Base-by-base conservation (phyloP, 1,140 invertebrate species). In the Meloidogyne exigua region DNA sequence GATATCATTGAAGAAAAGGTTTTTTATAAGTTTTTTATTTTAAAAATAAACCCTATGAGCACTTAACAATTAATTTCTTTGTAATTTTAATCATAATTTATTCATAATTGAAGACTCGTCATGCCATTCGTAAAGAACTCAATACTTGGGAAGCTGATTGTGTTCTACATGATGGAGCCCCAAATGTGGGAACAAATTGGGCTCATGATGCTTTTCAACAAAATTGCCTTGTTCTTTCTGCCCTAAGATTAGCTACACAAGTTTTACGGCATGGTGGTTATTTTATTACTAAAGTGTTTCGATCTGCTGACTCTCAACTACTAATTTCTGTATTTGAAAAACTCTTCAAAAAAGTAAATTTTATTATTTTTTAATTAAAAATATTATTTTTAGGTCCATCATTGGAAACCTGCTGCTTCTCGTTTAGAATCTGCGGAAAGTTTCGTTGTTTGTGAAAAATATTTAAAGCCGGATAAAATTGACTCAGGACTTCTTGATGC, bases 361-460 rank as follows among this genome's bases (percentile, higher is more conserved):
- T 66, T 39, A 36, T 2, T 13, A 11, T 69, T 32, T 26, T 12
- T 2, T 15, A 21, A 28, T 73, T 7, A 66, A 13, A 15, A 12
- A 73, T 63, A 63, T 23, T 49, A 66, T 73, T 65, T 73, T 73
- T 25, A 68, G 72, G 57, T 73, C 13, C 94, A 97, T 88, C 94
- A 95, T 2, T 99, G 96, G 57, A 99, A 99, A 89, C 97, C 97
- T 2, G 94, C 95, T 88, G 96, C 97, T 0, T 99, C 96, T 3
- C 91, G 97, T 90, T 92, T 92, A 87, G 97, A 99, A 89, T 99
- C 97, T 1, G 96, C 97, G 73, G 97, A 99, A 91, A 99, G 99
- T 81, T 99, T 99, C 88, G 93, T 99, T 66, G 95, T 99, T 9
- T 99, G 97, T 88, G 93, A 98, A 89, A 90, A 92, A 67, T 99